Base-by-base conservation (phyloP, 35 echinoderm and acorn worm genomes). In the Anneissia japonica region DNA sequence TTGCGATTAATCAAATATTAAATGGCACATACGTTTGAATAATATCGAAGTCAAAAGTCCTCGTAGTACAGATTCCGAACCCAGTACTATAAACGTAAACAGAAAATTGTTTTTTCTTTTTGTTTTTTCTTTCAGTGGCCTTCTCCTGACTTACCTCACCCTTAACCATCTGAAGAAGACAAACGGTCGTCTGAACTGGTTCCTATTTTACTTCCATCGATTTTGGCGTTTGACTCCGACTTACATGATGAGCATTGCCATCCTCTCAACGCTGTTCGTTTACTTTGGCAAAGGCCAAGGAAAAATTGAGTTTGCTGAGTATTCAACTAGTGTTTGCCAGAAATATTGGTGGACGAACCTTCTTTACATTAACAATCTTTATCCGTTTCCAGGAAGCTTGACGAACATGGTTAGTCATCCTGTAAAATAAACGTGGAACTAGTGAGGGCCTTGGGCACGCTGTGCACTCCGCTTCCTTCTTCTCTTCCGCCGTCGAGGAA, bases 261-360 rank as follows among this genome's bases (percentile, higher is more conserved):
- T 89, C 35, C 74, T 41, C 9, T 46, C 73, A 13, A 32, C 79
- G 12, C 40, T 89, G 23, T 30, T 34, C 33, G 64, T 89, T 0
- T 72, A 83, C 32, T 10, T 89, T 14, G 87, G 79, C 19, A 35
- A 82, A 40, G 87, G 87, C 3, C 16, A 38, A 11, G 36, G 37
- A 16, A 89, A 74, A 41, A 35, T 74, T 6, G 34, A 34, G n/a
- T 73, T 89, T 32, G 82, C 64, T 12, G 64, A 89, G 14, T 4
- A 14, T 19, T 5, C 9, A 9, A 36, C 46, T 1, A 23, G 40
- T 30, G 3, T 29, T 0, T 91, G 89, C 77, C 3, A 10, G 13
- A 40, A 91, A 4, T 38, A 80, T 11, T 91, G 89, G 89, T 91
- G 89, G 89, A 91, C 89, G 3, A 86, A 91, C 40, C 46, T 86